Evolutionary conservation across 2,888 invertebrate species (phyloP).

Genomic region (Exephanes ischioxanthus): DNA sequence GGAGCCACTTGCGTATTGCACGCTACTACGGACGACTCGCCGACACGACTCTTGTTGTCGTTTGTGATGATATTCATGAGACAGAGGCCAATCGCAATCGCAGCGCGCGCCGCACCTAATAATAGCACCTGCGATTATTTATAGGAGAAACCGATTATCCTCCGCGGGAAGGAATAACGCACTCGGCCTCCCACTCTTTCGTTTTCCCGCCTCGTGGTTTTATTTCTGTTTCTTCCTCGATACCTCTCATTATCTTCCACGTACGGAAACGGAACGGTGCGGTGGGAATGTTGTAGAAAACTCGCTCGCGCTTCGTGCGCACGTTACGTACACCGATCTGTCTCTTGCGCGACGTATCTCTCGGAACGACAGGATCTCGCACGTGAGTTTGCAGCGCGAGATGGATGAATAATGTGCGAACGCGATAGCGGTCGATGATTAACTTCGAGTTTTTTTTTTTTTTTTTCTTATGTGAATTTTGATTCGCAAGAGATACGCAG

Average conservation of each 20-base stretch:
- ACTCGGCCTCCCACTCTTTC: constrained; percentile 18
- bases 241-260: constrained; percentile 39
- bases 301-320: constrained; percentile 19
- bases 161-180: constrained; percentile 40
- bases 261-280: constrained; percentile 52
- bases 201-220: not conserved
- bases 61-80: constrained; percentile 30
- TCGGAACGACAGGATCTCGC: not conserved
- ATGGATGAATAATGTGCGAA: constrained; percentile 45
- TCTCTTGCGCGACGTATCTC: not conserved
- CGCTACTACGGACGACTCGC: not conserved
- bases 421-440: constrained; percentile 4
- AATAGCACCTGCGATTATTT: constrained; percentile 53
- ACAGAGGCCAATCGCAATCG: constrained; percentile 18
- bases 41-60: not conserved
- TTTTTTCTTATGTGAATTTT: not conserved
- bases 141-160: constrained; percentile 42
- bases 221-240: not conserved
- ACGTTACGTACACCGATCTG: constrained; percentile 22
- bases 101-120: constrained; percentile 33
- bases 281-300: constrained; percentile 31
- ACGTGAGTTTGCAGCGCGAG: not conserved
- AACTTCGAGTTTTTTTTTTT: not conserved
- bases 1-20: not conserved
- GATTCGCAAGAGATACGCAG: not conserved